phyloP scores from a whole-genome alignment of 2,888 invertebrate species.

The Callinectes sapidus region DNA sequence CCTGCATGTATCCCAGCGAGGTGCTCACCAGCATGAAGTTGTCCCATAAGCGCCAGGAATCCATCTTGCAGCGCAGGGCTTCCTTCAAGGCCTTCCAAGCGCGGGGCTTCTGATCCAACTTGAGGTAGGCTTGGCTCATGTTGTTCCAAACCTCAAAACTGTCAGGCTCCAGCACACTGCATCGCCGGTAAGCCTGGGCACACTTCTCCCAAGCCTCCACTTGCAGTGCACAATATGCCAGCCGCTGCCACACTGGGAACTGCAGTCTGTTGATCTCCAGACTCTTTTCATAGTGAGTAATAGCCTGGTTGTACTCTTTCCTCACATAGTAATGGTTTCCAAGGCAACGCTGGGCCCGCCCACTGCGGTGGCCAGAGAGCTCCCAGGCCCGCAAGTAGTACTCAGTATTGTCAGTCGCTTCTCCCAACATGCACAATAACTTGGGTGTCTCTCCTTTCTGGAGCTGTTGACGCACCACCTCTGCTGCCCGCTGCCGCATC shows the following conservation, averaged over 20 bases:
- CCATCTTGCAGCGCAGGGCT: conserved; percentile 91
- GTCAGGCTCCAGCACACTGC: conserved; percentile 88
- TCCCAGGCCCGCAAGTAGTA: conserved; percentile 95
- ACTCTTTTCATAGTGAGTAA: conserved; percentile 78
- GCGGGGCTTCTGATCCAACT: conserved; percentile 88
- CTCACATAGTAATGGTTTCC: conserved; percentile 83
- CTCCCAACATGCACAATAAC: conserved; percentile 93
- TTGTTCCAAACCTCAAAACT: conserved; percentile 99
- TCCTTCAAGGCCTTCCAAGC: conserved; percentile 91
- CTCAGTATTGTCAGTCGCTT: conserved; percentile 86
- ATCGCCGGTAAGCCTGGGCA: conserved; percentile 89
- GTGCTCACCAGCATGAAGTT: conserved; percentile 92
- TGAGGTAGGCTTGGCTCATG: conserved; percentile 93
- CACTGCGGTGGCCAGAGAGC: conserved; percentile 87
- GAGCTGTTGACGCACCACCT: conserved; percentile 66
- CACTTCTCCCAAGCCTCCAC: conserved; percentile 88
- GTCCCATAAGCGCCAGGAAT: conserved; percentile 97
- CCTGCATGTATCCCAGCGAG: conserved; percentile 65
- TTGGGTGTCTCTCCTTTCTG: conserved; percentile 86
- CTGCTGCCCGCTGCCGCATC: conserved; percentile 83
- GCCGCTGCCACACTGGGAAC: conserved; percentile 88
- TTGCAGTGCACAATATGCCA: conserved; percentile 89
- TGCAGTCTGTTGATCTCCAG: conserved; percentile 92
- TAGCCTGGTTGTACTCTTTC: conserved; percentile 67
- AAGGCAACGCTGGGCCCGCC: conserved; percentile 91